Percentiles rank a stretch among this genome's conserved stretches.
These are phyloP conservation scores for Myripristis murdjan DNA, from an alignment of 2,797 vertebrate species.

Conservation along the genomic window DNA sequence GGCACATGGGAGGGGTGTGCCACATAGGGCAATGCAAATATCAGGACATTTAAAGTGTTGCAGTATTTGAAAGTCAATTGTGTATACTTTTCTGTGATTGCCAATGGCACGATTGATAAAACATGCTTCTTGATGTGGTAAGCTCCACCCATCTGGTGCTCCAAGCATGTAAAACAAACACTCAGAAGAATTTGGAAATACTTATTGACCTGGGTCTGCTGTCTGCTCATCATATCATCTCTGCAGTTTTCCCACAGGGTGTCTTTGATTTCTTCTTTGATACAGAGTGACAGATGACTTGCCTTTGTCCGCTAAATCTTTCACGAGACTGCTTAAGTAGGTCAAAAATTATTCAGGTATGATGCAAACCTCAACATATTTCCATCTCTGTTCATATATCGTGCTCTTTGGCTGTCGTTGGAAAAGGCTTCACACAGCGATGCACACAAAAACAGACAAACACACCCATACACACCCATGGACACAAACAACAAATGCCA, in stretches of 20 bases:
- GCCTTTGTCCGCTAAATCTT: conserved; percentile 26
- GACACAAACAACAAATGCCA: conserved; percentile 15
- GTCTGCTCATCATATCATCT: conserved; percentile 47
- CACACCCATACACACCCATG: background rate
- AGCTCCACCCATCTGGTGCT: conserved; percentile 38
- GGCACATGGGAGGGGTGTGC: conserved; percentile 21
- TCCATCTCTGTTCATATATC: background rate
- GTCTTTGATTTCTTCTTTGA: conserved; percentile 22
- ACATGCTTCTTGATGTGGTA: conserved; percentile 37
- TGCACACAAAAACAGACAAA: background rate
- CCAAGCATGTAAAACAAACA: background rate
- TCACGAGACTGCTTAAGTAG: conserved; percentile 6
- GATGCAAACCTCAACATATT: background rate
- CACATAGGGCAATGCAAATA: conserved; percentile 54
- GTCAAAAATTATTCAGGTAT: background rate
- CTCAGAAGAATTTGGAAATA: no score
- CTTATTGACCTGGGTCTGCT: background rate
- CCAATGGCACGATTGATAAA: conserved; percentile 35
- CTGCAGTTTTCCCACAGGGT: conserved; percentile 32
- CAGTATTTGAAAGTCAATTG: conserved; percentile 32
- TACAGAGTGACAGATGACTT: conserved; percentile 32
- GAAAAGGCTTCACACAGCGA: background rate
- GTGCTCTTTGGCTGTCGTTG: background rate
- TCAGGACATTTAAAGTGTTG: conserved; percentile 46
- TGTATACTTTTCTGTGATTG: conserved; percentile 1